phyloP scores from a whole-genome alignment of 2,888 invertebrate species.

The Amaurobius ferox region DNA sequence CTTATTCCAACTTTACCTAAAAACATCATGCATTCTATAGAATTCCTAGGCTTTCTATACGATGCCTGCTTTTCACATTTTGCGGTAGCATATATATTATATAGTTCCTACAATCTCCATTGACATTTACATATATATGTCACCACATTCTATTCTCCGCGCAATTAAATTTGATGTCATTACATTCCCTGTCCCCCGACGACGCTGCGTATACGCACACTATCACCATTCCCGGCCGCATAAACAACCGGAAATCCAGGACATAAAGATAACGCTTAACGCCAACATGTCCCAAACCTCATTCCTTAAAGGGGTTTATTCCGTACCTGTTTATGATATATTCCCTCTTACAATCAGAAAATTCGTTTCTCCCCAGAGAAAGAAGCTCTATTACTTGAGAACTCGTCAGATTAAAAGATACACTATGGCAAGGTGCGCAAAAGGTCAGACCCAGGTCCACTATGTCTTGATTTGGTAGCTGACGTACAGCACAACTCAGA shows the following conservation, averaged over 20 bases:
- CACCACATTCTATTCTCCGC: no score
- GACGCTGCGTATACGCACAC: no score
- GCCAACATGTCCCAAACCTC: background rate
- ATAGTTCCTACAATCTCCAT: no score
- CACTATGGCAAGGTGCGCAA: conserved; percentile 18
- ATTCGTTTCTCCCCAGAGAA: conserved; percentile 31
- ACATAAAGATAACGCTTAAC: conserved; percentile 34
- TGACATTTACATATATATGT: no score
- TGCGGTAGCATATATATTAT: no score
- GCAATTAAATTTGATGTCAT: no score
- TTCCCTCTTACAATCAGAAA: background rate
- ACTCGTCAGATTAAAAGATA: conserved; percentile 65
- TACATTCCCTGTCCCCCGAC: no score
- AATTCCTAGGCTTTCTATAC: no score
- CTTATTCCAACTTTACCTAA: no score
- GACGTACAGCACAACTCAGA: conserved; percentile 38
- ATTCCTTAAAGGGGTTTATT: background rate
- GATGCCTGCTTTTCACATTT: no score
- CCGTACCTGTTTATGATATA: conserved; percentile 46
- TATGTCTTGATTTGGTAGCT: conserved; percentile 59
- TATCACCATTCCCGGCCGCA: no score
- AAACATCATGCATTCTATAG: no score
- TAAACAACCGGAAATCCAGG: conserved; percentile 19
- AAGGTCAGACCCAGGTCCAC: conserved; percentile 33
- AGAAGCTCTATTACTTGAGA: conserved; percentile 7